Conservation (phyloP, 2,888 invertebrate species). For the Tetheella fluctuosa region DNA sequence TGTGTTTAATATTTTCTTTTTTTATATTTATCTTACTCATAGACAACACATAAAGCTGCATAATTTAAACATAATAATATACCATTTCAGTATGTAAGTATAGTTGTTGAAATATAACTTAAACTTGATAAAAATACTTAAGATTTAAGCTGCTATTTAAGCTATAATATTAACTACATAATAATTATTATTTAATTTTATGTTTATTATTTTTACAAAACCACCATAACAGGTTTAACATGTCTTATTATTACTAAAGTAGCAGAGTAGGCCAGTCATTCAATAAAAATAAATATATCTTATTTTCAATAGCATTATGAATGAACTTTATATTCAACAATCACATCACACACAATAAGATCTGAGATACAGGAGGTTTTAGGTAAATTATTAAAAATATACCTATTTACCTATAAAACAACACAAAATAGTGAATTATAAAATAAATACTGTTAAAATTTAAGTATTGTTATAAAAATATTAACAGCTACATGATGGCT, state of each 20-base stretch:
- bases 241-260: background rate
- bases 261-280: background rate
- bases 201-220: too few relatives aligned
- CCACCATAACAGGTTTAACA: too few relatives aligned
- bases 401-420: background rate
- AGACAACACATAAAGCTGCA: background rate
- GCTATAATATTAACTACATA: too few relatives aligned
- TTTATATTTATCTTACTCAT: background rate
- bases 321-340: too few relatives aligned
- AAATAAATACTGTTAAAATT: constrained; percentile 20
- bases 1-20: background rate
- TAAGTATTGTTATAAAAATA: constrained; percentile 21
- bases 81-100: too few relatives aligned
- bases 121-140: too few relatives aligned
- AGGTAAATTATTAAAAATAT: background rate
- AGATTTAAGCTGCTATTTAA: too few relatives aligned
- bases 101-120: too few relatives aligned
- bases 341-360: too few relatives aligned
- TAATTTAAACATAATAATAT: background rate
- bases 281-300: background rate
- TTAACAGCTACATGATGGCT: constrained; percentile 78
- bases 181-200: too few relatives aligned
- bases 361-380: background rate
- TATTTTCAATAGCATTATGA: background rate
- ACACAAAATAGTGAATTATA: background rate